Conservation (phyloP, 2,888 invertebrate genomes). For the Caenorhabditis japonica region DNA sequence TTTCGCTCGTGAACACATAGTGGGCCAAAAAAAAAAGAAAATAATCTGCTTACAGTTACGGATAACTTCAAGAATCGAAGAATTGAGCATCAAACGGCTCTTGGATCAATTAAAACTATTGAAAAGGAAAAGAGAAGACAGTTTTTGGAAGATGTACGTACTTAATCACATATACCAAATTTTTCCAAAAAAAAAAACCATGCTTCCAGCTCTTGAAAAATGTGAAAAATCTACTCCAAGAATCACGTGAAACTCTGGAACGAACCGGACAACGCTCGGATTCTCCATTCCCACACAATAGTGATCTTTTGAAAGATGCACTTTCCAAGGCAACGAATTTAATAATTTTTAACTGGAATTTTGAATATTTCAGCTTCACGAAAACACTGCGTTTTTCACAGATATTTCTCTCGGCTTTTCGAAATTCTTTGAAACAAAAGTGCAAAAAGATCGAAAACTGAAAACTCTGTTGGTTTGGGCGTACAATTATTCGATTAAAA, state of each 20-base stretch:
- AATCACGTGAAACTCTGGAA: constrained; percentile 46
- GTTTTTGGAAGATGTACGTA: constrained; percentile 53
- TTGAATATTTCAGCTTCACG: constrained; percentile 37
- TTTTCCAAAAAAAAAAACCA: neutral
- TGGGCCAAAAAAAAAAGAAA: no score
- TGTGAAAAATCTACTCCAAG: constrained; percentile 47
- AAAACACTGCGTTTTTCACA: constrained; percentile 60
- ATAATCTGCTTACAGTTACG: constrained; percentile 32
- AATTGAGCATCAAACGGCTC: constrained; percentile 39
- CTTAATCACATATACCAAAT: neutral
- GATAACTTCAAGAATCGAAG: constrained; percentile 38
- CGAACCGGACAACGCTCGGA: constrained; percentile 47
- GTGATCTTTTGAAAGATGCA: constrained; percentile 49
- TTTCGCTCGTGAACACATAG: neutral
- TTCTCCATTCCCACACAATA: constrained; percentile 48
- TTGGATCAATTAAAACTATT: constrained; percentile 44
- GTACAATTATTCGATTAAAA: constrained; percentile 50
- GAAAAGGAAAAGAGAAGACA: constrained; percentile 28
- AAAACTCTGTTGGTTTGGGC: constrained; percentile 56
- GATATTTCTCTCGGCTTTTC: constrained; percentile 53
- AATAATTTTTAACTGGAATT: neutral
- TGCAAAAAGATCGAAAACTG: constrained; percentile 57
- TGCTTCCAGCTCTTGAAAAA: constrained; percentile 44
- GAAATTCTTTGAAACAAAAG: constrained; percentile 28
- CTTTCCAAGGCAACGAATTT: constrained; percentile 42